A percentile compares a stretch with the other conserved stretches of the same genome.
Conservation (phyloP, 2,113 vertebrate genomes). For the Embiotoca jacksoni region DNA sequence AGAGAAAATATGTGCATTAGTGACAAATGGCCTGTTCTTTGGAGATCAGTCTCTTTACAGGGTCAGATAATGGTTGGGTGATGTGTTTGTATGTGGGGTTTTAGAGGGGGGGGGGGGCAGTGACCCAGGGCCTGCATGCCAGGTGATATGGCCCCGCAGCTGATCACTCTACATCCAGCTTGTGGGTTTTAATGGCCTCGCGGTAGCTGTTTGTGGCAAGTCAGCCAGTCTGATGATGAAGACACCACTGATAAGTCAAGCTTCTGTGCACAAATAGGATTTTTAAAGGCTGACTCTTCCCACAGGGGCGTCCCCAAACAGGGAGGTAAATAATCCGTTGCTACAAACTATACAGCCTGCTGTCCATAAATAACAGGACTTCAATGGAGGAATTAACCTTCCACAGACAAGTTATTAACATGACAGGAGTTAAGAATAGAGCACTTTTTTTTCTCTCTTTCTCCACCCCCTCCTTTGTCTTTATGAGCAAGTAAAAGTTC, state of each 20-base stretch:
- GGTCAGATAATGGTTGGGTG: constrained; percentile 49
- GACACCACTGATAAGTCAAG: constrained; percentile 65
- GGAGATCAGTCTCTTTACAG: constrained; percentile 84
- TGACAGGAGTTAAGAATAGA: constrained; percentile 65
- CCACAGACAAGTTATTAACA: constrained; percentile 67
- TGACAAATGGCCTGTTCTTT: constrained; percentile 72
- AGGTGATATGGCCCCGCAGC: constrained; percentile 81
- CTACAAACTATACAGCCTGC: constrained; percentile 53
- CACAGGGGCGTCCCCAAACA: constrained; percentile 55
- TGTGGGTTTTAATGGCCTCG: constrained; percentile 76
- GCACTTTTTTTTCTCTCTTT: background rate
- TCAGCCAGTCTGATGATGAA: constrained; percentile 53
- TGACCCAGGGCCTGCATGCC: constrained; percentile 80
- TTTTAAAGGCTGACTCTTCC: constrained; percentile 74
- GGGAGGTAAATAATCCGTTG: constrained; percentile 70
- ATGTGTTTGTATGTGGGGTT: constrained; percentile 31
- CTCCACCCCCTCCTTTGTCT: constrained; percentile 23
- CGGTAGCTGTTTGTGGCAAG: constrained; percentile 65
- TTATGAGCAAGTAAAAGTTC: constrained; percentile 43
- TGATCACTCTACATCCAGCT: constrained; percentile 72
- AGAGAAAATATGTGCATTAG: constrained; percentile 25
- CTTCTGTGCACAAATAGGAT: constrained; percentile 67
- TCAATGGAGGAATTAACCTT: constrained; percentile 62
- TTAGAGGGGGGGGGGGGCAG: constrained; percentile 44
- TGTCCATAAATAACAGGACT: constrained; percentile 74